Percentiles rank a stretch among this genome's conserved stretches.
Evolutionary conservation across 2,888 invertebrate species (phyloP).

Genomic region (Eupelmus urozonus): DNA sequence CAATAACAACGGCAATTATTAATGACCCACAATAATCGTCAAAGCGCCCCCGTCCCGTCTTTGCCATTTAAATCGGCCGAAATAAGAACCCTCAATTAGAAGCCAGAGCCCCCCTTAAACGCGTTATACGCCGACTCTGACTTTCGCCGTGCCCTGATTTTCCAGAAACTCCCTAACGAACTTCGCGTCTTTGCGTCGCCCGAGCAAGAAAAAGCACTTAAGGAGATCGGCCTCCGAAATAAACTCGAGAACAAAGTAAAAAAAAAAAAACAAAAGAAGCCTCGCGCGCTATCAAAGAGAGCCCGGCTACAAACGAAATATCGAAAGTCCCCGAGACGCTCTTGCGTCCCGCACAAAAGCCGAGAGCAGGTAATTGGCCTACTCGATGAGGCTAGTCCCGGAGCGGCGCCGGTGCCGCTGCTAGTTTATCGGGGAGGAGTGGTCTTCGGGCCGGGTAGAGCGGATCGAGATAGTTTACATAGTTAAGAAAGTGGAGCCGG

Average conservation of each 20-base stretch:
- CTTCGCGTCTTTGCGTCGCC: conserved; percentile 14
- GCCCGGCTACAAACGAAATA: not conserved
- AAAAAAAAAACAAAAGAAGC: not conserved
- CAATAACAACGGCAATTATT: no score
- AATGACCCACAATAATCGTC: no score
- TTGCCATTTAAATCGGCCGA: no score
- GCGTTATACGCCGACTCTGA: no score
- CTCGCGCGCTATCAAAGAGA: no score
- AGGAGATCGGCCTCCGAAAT: conserved; percentile 11
- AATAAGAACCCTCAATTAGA: no score
- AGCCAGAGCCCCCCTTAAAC: no score
- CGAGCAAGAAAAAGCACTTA: conserved; percentile 34
- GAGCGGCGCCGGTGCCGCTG: no score
- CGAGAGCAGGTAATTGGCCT: conserved; percentile 30
- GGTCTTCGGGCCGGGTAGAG: conserved; percentile 50
- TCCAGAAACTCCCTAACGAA: no score
- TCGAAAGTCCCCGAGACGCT: not conserved
- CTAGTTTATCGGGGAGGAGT: conserved; percentile 37
- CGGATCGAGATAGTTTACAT: conserved; percentile 68
- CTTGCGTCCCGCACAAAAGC: conserved; percentile 3
- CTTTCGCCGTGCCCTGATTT: no score
- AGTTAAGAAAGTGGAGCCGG: conserved; percentile 66
- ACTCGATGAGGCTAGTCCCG: not conserved
- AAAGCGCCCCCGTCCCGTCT: no score
- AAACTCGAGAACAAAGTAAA: conserved; percentile 7